These are phyloP conservation scores for Drosophila pectinifera DNA, from an alignment of 1,140 invertebrate species.

Conservation along the genomic window DNA sequence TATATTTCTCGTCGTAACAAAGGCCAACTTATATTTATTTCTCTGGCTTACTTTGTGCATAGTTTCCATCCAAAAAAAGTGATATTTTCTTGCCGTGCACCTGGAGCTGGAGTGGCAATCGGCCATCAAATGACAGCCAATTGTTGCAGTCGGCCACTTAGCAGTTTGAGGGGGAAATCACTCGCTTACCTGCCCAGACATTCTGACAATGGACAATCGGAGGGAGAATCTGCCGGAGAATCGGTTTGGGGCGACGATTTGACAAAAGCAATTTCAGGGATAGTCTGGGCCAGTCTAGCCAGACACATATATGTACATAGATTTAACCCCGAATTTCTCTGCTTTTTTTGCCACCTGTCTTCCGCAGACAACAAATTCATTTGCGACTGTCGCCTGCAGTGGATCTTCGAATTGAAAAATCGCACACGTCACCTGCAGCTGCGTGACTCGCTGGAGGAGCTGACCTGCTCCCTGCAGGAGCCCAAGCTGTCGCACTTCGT, in stretches of 20 bases:
- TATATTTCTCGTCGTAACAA: too few species aligned
- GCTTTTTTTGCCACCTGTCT: slow-evolving; percentile 20
- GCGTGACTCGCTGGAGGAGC: slow-evolving; percentile 88
- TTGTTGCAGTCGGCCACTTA: slow-evolving; percentile 80
- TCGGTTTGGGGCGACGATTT: slow-evolving; percentile 41
- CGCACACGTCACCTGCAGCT: slow-evolving; percentile 90
- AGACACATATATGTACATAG: slow-evolving; percentile 18
- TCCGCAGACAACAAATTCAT: slow-evolving; percentile 91
- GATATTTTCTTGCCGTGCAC: slow-evolving; percentile 6
- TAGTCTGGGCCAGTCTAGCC: slow-evolving; percentile 20
- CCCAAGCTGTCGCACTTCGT: slow-evolving; percentile 76
- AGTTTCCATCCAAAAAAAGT: neutral
- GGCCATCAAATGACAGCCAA: slow-evolving; percentile 79
- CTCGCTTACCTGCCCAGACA: slow-evolving; percentile 54
- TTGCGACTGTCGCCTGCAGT: slow-evolving; percentile 91
- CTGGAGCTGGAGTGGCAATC: slow-evolving; percentile 19
- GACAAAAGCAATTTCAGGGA: slow-evolving; percentile 78
- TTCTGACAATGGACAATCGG: slow-evolving; percentile 12
- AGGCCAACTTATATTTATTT: neutral
- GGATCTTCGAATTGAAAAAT: slow-evolving; percentile 90
- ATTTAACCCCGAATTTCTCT: slow-evolving; percentile 24
- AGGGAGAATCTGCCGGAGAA: neutral
- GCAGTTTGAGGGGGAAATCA: slow-evolving; percentile 41
- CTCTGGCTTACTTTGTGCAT: too few species aligned
- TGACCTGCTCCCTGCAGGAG: slow-evolving; percentile 89